Percentiles rank a stretch among this genome's conserved stretches.
Evolutionary conservation across 2,888 invertebrate species (phyloP).

Genomic region (Allygus modestus): DNA sequence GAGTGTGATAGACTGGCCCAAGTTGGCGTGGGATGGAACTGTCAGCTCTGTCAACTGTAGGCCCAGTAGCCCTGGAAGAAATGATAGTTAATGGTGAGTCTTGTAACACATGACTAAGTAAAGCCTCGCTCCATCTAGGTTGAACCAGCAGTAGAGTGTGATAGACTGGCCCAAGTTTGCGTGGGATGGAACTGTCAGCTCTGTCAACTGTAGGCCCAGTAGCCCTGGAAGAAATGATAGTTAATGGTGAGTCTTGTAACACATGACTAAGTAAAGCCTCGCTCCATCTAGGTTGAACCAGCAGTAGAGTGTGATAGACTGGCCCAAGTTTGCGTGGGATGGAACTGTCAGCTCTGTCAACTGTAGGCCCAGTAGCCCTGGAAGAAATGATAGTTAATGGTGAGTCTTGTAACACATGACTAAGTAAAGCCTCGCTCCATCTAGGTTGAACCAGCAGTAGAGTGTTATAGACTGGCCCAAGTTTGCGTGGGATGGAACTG

Average conservation of each 20-base stretch:
- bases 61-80: conserved; percentile 65
- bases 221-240: conserved; percentile 64
- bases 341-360: conserved; percentile 69
- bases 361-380: conserved; percentile 67
- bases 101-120: conserved; percentile 72
- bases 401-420: too few species aligned
- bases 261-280: conserved; percentile 70
- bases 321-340: conserved; percentile 68
- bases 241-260: too few species aligned
- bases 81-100: too few species aligned
- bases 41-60: conserved; percentile 68
- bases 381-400: too few species aligned
- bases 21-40: conserved; percentile 70
- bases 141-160: conserved; percentile 69
- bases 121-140: conserved; percentile 66
- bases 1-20: conserved; percentile 68
- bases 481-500: too few species aligned
- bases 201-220: conserved; percentile 68
- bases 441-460: too few species aligned
- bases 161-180: conserved; percentile 69
- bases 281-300: conserved; percentile 68
- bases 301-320: conserved; percentile 69
- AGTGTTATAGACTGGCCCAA: too few species aligned
- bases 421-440: too few species aligned
- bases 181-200: conserved; percentile 69